These are phyloP conservation scores for Cherax destructor DNA, from an alignment of 1,140 invertebrate species.

Conservation along the genomic window DNA sequence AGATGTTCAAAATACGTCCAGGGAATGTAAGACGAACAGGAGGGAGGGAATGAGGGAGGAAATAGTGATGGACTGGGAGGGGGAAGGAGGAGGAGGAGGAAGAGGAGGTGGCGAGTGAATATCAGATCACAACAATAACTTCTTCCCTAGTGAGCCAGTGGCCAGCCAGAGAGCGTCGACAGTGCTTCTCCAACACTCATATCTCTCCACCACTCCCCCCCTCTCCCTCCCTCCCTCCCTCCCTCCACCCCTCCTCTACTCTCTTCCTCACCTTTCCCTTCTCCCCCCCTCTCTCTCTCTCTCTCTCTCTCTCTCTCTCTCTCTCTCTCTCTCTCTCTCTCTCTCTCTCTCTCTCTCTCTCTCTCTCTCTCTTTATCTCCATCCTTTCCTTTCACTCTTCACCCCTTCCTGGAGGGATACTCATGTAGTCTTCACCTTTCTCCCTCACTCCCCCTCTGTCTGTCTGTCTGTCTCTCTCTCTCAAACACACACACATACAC, in stretches of 20 bases:
- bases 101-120: neutral
- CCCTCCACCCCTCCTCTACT: neutral
- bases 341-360: neutral
- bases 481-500: too few species aligned
- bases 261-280: neutral
- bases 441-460: too few species aligned
- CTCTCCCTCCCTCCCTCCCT: slow-evolving; percentile 5
- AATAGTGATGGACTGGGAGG: neutral
- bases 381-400: neutral
- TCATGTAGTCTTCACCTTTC: too few species aligned
- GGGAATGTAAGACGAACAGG: too few species aligned
- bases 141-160: too few species aligned
- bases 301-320: neutral
- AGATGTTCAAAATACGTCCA: too few species aligned
- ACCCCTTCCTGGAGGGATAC: too few species aligned
- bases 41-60: neutral
- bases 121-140: too few species aligned
- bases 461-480: too few species aligned
- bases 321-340: neutral
- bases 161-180: too few species aligned
- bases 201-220: slow-evolving; percentile 8
- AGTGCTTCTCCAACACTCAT: neutral
- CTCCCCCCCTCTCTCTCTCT: neutral
- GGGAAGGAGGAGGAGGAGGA: neutral
- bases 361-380: neutral